Evolutionary conservation across 2,888 invertebrate genomes (phyloP).

Genomic region (Philereme vetulata): DNA sequence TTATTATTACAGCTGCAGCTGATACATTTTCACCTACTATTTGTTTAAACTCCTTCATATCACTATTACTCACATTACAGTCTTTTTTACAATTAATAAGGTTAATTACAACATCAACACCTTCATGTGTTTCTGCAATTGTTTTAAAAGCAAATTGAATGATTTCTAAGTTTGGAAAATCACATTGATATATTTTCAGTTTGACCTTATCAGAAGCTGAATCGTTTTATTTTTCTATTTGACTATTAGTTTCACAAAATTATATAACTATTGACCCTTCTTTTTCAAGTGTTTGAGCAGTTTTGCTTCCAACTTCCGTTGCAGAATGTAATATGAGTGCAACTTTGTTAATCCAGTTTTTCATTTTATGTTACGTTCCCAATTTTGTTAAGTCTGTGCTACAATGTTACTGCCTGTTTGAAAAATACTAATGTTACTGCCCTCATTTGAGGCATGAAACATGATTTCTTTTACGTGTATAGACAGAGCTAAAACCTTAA

Average conservation of each 20-base stretch:
- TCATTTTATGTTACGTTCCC: slow-evolving; percentile 37
- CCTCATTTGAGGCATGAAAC: slow-evolving; percentile 56
- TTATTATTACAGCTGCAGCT: slow-evolving; percentile 42
- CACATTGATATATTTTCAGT: slow-evolving; percentile 41
- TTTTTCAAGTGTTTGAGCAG: slow-evolving; percentile 47
- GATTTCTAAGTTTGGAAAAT: slow-evolving; percentile 38
- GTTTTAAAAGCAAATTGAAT: slow-evolving; percentile 39
- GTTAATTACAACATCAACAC: slow-evolving; percentile 49
- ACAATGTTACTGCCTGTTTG: not conserved
- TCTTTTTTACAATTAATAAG: slow-evolving; percentile 43
- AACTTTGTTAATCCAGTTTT: slow-evolving; percentile 47
- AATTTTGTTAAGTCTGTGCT: slow-evolving; percentile 10
- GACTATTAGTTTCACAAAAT: slow-evolving; percentile 36
- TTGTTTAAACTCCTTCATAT: slow-evolving; percentile 40
- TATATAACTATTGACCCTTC: slow-evolving; percentile 46
- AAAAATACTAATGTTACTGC: slow-evolving; percentile 25
- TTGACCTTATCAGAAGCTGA: slow-evolving; percentile 20
- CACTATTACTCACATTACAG: slow-evolving; percentile 40
- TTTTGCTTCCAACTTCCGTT: slow-evolving; percentile 42
- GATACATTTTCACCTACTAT: slow-evolving; percentile 48
- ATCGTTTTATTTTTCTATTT: not conserved
- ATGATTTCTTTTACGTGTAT: slow-evolving; percentile 58
- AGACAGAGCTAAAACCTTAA: slow-evolving; percentile 58
- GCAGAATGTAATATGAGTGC: slow-evolving; percentile 48
- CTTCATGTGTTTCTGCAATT: slow-evolving; percentile 40